Base-by-base conservation (phyloP, 2,888 invertebrate genomes). In the Meliscaeva auricollis region DNA sequence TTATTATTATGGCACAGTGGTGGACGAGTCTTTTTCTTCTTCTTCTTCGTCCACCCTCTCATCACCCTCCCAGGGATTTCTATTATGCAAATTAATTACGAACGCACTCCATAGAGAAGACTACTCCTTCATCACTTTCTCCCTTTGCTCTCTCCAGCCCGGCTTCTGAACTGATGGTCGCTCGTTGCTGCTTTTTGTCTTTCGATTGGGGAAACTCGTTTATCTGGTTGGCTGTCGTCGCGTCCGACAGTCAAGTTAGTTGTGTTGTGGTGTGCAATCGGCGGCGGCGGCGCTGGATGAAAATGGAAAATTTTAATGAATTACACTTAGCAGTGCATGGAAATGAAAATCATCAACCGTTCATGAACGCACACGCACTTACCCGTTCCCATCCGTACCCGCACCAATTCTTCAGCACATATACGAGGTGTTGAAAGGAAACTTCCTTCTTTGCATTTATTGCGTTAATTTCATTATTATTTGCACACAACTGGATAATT, bases 21-120 rank as follows among this genome's bases (percentile, higher is more conserved):
- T 30, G 26, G 15, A 44, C 46, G 41, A 41, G 41, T 30, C 38
- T 15, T 30, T 41, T 30, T n/a, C 56, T 35, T 9, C 56, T 17
- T n/a, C 20, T 7, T 17, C 74, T 8, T 5, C 48, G 8, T 35
- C 32, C 56, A 58, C 32, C 15, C 35, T 17, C 4, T 9, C 46
- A 17, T 26, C 73, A 38, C 41, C 35, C 62, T 38, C 44, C 11
- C 2, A 13, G 30, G 66, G 60, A 76, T 32, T 76, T 77, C 85
- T 85, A 85, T 85, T 85, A 85, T 85, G 85, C 85, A 85, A 85
- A 85, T 85, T 85, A 85, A 85, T 85, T 85, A 81, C 85, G 60
- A 69, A 35, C 85, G 76, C 81, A 52, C 81, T 62, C 73, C 66
- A 60, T 73, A 73, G 9, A 7, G 62, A 64, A 46, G 81, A 76